These are phyloP conservation scores for Polymixis lichenea DNA, from an alignment of 2,888 invertebrate genomes.

Conservation along the genomic window DNA sequence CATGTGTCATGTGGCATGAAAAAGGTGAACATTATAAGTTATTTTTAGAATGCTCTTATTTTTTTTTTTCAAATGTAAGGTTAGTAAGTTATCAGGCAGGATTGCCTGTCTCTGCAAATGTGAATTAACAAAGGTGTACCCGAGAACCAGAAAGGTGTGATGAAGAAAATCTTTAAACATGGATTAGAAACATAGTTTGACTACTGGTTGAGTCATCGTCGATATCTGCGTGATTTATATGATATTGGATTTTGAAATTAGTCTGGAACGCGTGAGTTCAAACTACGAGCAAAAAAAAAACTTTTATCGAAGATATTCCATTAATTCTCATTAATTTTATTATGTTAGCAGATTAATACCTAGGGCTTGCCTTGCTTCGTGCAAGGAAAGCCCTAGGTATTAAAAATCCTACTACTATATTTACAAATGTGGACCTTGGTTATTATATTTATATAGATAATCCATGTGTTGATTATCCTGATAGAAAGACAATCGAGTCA, in stretches of 20 bases:
- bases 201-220: too few relatives aligned
- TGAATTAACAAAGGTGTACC: background rate
- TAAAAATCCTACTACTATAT: background rate
- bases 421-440: background rate
- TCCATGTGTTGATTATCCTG: slow-evolving; percentile 21
- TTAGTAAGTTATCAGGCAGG: background rate
- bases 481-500: slow-evolving; percentile 41
- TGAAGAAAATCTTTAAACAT: background rate
- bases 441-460: slow-evolving; percentile 11
- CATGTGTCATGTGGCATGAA: background rate
- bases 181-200: background rate
- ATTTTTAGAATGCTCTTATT: background rate
- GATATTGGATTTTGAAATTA: background rate
- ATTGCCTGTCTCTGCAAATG: background rate
- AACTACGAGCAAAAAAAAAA: background rate
- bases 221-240: too few relatives aligned
- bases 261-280: background rate
- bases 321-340: background rate
- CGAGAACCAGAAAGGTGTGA: background rate
- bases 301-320: background rate
- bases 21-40: slow-evolving; percentile 1
- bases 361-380: too few relatives aligned
- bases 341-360: too few relatives aligned
- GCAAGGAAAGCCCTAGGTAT: background rate
- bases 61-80: slow-evolving; percentile 12